Evolutionary conservation across 2,888 invertebrate genomes (phyloP).

Genomic region (Blastobasis adustella): DNA sequence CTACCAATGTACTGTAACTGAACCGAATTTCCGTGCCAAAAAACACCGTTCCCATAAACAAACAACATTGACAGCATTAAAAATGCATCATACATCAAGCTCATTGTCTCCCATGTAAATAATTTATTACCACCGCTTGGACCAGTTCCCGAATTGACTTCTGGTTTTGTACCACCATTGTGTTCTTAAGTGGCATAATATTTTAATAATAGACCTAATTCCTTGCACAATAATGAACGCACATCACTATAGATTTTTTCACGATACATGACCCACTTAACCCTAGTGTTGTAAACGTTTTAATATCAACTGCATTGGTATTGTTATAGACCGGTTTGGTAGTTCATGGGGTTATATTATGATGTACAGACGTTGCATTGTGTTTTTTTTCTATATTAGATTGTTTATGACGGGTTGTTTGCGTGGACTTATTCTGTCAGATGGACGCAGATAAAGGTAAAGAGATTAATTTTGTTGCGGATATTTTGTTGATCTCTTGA

Average conservation of each 20-base stretch:
- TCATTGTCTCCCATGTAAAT: slow-evolving; percentile 33
- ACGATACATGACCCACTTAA: slow-evolving; percentile 16
- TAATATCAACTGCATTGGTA: slow-evolving; percentile 9
- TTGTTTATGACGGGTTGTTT: slow-evolving; percentile 13
- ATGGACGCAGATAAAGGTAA: not conserved
- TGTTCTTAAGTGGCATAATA: slow-evolving; percentile 42
- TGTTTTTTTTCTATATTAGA: too few relatives aligned
- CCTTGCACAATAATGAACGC: slow-evolving; percentile 19
- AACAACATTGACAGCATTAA: slow-evolving; percentile 21
- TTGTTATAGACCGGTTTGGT: slow-evolving; percentile 9
- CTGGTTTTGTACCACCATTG: slow-evolving; percentile 40
- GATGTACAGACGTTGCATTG: slow-evolving; percentile 10
- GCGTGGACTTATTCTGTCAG: slow-evolving; percentile 9
- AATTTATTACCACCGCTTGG: slow-evolving; percentile 23
- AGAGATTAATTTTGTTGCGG: not conserved
- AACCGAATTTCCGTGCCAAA: not conserved
- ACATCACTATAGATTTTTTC: slow-evolving; percentile 2
- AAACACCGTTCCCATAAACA: slow-evolving; percentile 29
- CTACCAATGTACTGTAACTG: not conserved
- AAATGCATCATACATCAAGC: slow-evolving; percentile 27
- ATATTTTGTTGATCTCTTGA: not conserved
- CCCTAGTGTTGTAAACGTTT: slow-evolving; percentile 15
- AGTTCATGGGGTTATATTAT: slow-evolving; percentile 9
- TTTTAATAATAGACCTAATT: slow-evolving; percentile 37
- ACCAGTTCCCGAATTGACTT: slow-evolving; percentile 40